Percentiles rank a stretch among this genome's conserved stretches.
phyloP scores from a whole-genome alignment of 30 jellyfish, hydroid and myxozoan species.

The Catostylus mosaicus region DNA sequence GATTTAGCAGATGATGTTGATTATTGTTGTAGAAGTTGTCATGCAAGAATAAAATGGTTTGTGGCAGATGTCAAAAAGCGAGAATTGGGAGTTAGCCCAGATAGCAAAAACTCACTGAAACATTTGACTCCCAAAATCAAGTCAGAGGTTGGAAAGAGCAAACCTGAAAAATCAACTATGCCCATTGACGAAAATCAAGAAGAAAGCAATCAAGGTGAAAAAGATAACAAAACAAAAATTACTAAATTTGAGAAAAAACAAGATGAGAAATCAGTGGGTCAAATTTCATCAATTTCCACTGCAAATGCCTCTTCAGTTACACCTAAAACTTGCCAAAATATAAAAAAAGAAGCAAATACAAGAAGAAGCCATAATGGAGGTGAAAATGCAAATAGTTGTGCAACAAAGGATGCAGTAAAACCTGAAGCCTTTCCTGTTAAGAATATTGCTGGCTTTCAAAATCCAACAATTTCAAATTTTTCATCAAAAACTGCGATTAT shows the following conservation, averaged over 20 bases:
- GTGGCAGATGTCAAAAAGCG: slow-evolving; percentile 50
- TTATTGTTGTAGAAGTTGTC: slow-evolving; percentile 74
- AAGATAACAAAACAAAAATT: background rate
- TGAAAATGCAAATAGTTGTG: background rate
- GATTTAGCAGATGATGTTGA: slow-evolving; percentile 50
- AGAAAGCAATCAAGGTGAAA: background rate
- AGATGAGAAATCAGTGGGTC: background rate
- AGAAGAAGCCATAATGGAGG: background rate
- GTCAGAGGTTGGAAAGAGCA: background rate
- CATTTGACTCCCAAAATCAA: slow-evolving; percentile 31
- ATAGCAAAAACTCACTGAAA: slow-evolving; percentile 51
- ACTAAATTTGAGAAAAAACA: background rate
- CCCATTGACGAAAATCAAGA: background rate
- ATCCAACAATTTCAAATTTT: background rate
- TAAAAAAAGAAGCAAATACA: background rate
- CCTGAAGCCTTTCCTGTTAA: background rate
- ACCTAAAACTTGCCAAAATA: background rate
- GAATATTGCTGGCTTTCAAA: background rate
- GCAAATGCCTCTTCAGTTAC: background rate
- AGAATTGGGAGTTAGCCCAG: slow-evolving; percentile 43
- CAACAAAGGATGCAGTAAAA: background rate
- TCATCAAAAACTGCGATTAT: slow-evolving; percentile 21
- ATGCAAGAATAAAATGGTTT: slow-evolving; percentile 67
- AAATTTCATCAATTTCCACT: background rate
- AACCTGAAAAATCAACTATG: background rate